These are phyloP conservation scores for Perizoma flavofasciatum DNA, from an alignment of 2,888 invertebrate species.

Conservation along the genomic window DNA sequence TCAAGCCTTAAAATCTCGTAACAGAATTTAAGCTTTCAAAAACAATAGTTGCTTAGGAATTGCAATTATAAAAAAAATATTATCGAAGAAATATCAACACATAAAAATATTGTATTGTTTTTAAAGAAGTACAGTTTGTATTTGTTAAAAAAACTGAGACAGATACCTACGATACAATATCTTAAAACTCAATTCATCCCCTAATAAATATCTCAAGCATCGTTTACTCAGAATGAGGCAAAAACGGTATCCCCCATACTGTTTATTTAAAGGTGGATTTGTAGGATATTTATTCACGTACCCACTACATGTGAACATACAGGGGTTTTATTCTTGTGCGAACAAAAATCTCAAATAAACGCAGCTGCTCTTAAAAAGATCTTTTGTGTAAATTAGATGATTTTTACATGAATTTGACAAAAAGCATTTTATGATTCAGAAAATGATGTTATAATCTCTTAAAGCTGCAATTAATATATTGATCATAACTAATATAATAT, in stretches of 20 bases:
- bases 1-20: too few relatives aligned
- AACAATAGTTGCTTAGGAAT: too few relatives aligned
- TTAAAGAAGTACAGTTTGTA: too few relatives aligned
- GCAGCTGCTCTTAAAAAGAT: conserved; percentile 38
- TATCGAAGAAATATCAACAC: too few relatives aligned
- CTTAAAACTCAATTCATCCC: conserved; percentile 77
- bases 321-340: conserved; percentile 33
- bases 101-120: too few relatives aligned
- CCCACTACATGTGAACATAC: conserved; percentile 51
- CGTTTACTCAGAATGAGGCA: conserved; percentile 80
- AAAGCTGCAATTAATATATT: too few relatives aligned
- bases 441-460: too few relatives aligned
- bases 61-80: too few relatives aligned
- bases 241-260: conserved; percentile 78
- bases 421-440: too few relatives aligned
- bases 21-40: too few relatives aligned
- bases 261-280: conserved; percentile 83
- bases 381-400: conserved; percentile 28
- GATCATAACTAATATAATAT: too few relatives aligned
- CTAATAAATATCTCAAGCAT: conserved; percentile 81
- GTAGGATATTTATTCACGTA: conserved; percentile 77
- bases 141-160: conserved; percentile 48
- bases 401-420: too few relatives aligned
- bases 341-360: conserved; percentile 43
- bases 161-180: conserved; percentile 60